These are phyloP conservation scores for Myripristis jacobus DNA, from an alignment of 2,797 vertebrate genomes.

Conservation along the genomic window DNA sequence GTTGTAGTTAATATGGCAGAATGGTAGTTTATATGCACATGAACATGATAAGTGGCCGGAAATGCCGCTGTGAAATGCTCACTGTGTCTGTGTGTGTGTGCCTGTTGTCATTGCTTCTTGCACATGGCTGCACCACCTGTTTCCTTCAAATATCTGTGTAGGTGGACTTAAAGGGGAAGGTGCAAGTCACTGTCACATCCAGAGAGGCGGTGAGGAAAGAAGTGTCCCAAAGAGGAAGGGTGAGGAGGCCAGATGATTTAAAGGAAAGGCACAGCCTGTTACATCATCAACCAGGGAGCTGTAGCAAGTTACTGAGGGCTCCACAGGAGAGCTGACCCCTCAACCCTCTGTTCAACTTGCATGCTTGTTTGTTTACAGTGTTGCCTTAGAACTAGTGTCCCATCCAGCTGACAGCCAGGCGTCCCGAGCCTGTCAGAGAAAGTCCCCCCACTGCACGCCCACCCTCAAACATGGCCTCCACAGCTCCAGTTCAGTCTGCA, in stretches of 20 bases:
- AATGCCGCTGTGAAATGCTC: not conserved
- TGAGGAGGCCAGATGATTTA: not conserved
- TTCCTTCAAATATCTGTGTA: not conserved
- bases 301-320: not conserved
- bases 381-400: conserved; percentile 59
- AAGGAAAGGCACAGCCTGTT: conserved; percentile 5
- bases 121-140: not conserved
- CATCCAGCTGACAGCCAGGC: conserved; percentile 63
- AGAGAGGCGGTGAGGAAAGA: not conserved
- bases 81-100: not conserved
- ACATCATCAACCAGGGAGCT: not conserved
- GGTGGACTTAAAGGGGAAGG: not conserved
- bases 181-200: not conserved
- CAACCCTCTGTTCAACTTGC: conserved; percentile 21
- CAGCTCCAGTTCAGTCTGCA: conserved; percentile 63
- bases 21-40: not conserved
- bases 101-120: not conserved
- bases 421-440: conserved; percentile 49
- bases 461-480: conserved; percentile 65
- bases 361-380: conserved; percentile 77
- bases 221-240: not conserved
- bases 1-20: not conserved
- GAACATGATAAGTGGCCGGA: not conserved
- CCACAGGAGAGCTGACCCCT: conserved; percentile 12
- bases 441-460: conserved; percentile 6